A percentile compares a stretch with the other conserved stretches of the same genome.
Conservation (phyloP, 2,888 invertebrate genomes). For the Phaonia tiefii region DNA sequence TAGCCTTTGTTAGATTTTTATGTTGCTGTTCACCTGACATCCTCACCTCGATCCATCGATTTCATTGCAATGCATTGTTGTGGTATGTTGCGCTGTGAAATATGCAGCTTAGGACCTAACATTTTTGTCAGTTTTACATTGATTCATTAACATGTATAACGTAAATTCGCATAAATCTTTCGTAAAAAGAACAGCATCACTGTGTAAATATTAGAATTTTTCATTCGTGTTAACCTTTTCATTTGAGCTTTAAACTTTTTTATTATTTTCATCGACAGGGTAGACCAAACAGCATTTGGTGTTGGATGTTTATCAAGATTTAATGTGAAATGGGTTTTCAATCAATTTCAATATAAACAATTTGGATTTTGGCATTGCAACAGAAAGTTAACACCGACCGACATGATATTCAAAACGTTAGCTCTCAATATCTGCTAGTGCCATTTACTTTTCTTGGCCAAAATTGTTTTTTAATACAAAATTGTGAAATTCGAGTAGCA, state of each 20-base stretch:
- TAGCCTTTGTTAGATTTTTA: not conserved
- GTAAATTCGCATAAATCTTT: constrained; percentile 52
- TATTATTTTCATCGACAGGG: constrained; percentile 23
- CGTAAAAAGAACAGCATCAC: constrained; percentile 16
- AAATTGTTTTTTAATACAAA: too few relatives aligned
- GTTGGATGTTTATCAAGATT: constrained; percentile 23
- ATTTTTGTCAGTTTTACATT: constrained; percentile 48
- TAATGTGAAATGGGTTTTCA: constrained; percentile 16
- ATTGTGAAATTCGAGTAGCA: too few relatives aligned
- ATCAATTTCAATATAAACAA: too few relatives aligned
- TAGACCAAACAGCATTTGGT: not conserved
- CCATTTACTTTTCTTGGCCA: too few relatives aligned
- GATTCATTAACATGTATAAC: constrained; percentile 55
- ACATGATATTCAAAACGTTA: too few relatives aligned
- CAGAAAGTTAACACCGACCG: too few relatives aligned
- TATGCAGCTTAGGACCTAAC: constrained; percentile 3
- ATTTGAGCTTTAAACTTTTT: not conserved
- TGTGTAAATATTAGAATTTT: constrained; percentile 35
- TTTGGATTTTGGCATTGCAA: too few relatives aligned
- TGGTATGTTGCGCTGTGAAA: not conserved
- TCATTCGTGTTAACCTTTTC: constrained; percentile 11
- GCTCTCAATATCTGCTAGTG: too few relatives aligned
- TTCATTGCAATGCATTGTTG: constrained; percentile 30
- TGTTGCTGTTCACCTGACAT: not conserved
- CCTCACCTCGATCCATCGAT: not conserved